phyloP scores from a whole-genome alignment of 2,113 vertebrate species.

The Labeo rohita region DNA sequence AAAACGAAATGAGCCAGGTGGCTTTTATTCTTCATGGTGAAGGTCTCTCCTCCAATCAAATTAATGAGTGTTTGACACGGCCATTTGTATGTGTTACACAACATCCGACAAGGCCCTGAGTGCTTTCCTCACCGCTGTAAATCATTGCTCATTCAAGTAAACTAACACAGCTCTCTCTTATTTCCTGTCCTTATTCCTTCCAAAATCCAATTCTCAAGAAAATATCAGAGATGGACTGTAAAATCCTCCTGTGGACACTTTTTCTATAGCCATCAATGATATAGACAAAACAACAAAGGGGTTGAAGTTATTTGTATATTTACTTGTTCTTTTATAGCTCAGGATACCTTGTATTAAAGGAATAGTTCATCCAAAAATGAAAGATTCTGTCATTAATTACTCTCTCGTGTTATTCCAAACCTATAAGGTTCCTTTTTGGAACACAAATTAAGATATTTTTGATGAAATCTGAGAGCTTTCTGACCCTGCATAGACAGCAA shows the following conservation, averaged over 20 bases:
- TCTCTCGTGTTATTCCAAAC: no score
- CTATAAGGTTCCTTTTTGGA: no score
- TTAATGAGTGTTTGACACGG: constrained; percentile 45
- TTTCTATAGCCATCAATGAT: background rate
- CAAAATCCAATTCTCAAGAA: background rate
- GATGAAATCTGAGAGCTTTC: no score
- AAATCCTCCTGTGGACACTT: background rate
- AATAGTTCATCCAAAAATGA: no score
- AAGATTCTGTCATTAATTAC: no score
- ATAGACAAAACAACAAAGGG: no score
- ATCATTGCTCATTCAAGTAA: constrained; percentile 31
- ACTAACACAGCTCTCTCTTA: background rate
- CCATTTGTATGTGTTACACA: constrained; percentile 51
- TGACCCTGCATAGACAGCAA: no score
- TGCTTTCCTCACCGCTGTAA: constrained; percentile 33
- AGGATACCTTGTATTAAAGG: background rate
- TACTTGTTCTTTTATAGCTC: background rate
- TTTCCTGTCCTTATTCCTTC: background rate
- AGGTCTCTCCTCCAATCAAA: constrained; percentile 44
- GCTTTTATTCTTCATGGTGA: constrained; percentile 34
- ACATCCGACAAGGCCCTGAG: constrained; percentile 39
- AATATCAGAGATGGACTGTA: background rate
- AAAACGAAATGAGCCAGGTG: constrained; percentile 10
- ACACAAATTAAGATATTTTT: no score
- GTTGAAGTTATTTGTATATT: background rate